phyloP scores from a whole-genome alignment of 2,797 vertebrate species.

The Moxostoma hubbsi region DNA sequence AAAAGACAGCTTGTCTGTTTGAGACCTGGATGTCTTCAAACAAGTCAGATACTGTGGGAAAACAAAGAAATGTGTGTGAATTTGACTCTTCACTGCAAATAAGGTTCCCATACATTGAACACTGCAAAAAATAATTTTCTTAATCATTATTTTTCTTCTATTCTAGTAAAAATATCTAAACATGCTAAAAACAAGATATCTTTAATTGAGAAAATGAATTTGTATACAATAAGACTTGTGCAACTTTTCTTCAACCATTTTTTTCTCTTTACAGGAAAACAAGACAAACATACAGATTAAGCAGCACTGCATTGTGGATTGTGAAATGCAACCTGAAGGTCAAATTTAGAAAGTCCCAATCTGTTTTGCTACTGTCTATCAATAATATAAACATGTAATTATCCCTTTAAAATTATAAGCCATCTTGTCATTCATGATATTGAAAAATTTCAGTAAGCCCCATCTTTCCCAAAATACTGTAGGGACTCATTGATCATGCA shows the following conservation, averaged over 20 bases:
- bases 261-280: too few relatives aligned
- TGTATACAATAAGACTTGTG: too few relatives aligned
- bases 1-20: constrained; percentile 98
- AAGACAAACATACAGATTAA: too few relatives aligned
- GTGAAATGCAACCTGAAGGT: background rate
- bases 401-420: constrained; percentile 3
- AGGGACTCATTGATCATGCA: constrained; percentile 26
- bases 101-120: background rate
- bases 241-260: too few relatives aligned
- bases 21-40: constrained; percentile 95
- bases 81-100: background rate
- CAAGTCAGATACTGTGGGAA: constrained; percentile 91
- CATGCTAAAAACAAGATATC: too few relatives aligned
- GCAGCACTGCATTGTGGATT: background rate
- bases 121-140: too few relatives aligned
- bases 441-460: constrained; percentile 6
- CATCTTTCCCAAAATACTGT: constrained; percentile 11
- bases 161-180: too few relatives aligned
- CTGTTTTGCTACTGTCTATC: background rate
- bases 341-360: background rate
- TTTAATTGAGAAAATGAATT: too few relatives aligned
- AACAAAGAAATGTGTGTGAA: constrained; percentile 19
- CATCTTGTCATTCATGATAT: background rate
- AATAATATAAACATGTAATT: constrained; percentile 9
- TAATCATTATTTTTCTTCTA: too few relatives aligned